A percentile compares a stretch with the other conserved stretches of the same genome.
Evolutionary conservation across 2,888 invertebrate genomes (phyloP).

Genomic region (Apotomis capreana): DNA sequence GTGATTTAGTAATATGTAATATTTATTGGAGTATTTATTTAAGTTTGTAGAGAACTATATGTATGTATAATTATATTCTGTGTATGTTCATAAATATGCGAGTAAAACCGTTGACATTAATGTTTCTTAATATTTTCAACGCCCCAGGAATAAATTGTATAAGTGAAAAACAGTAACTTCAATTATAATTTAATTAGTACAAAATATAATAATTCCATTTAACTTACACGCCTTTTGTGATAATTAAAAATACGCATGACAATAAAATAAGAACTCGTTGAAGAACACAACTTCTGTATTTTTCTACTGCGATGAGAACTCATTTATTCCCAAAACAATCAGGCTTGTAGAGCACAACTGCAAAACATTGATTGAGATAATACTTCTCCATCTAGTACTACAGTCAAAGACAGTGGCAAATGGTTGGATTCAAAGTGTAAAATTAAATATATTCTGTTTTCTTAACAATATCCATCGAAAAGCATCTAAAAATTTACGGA

Average conservation of each 20-base stretch:
- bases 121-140: constrained; percentile 13
- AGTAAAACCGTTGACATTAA: constrained; percentile 21
- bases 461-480: too few relatives aligned
- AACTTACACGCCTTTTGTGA: constrained; percentile 62
- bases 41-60: constrained; percentile 44
- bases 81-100: constrained; percentile 11
- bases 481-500: too few relatives aligned
- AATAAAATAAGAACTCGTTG: constrained; percentile 34
- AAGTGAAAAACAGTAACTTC: constrained; percentile 25
- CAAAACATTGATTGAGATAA: too few relatives aligned
- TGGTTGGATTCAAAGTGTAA: too few relatives aligned
- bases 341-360: background rate
- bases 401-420: too few relatives aligned
- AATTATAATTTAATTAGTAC: constrained; percentile 72
- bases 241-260: constrained; percentile 47
- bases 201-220: constrained; percentile 76
- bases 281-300: constrained; percentile 30
- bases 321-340: constrained; percentile 22
- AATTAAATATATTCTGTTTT: too few relatives aligned
- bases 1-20: constrained; percentile 70
- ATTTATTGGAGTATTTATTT: constrained; percentile 48
- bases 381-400: too few relatives aligned
- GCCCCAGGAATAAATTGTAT: constrained; percentile 16
- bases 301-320: constrained; percentile 13
- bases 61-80: constrained; percentile 25